Percentiles rank a stretch among this genome's conserved stretches.
phyloP scores from a whole-genome alignment of 2,113 vertebrate genomes.

The Alligator mississippiensis region DNA sequence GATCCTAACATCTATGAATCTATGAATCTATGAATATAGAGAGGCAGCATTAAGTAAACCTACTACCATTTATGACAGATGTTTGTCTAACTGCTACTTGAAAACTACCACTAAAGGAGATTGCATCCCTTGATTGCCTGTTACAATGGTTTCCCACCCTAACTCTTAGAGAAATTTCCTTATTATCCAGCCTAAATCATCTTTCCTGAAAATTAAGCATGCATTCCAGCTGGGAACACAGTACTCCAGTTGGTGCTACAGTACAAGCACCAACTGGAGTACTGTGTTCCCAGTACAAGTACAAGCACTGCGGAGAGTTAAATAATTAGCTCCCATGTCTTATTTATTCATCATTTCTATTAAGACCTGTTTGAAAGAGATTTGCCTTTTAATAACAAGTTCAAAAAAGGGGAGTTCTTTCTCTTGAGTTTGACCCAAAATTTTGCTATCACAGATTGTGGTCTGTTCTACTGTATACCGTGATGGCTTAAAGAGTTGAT shows the following conservation, averaged over 20 bases:
- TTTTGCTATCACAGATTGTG: neutral
- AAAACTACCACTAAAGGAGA: neutral
- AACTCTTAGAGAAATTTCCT: too few species aligned
- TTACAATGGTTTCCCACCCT: too few species aligned
- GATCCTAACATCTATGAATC: too few species aligned
- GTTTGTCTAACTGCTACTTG: neutral
- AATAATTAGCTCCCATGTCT: neutral
- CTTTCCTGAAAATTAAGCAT: too few species aligned
- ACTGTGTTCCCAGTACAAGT: neutral
- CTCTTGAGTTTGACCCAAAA: neutral
- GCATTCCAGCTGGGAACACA: neutral
- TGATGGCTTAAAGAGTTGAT: neutral
- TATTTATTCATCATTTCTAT: neutral
- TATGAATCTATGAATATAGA: too few species aligned
- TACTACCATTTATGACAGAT: neutral
- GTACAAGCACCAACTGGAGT: neutral
- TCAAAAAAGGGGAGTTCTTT: neutral
- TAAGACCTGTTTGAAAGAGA: too few species aligned
- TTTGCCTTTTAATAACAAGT: neutral
- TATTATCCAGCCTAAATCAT: too few species aligned
- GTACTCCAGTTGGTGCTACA: neutral
- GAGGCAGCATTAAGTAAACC: neutral
- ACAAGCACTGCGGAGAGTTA: neutral
- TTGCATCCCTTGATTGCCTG: too few species aligned
- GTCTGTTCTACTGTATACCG: neutral